These are phyloP conservation scores for Automeris io DNA, from an alignment of 2,888 invertebrate genomes.

Conservation along the genomic window DNA sequence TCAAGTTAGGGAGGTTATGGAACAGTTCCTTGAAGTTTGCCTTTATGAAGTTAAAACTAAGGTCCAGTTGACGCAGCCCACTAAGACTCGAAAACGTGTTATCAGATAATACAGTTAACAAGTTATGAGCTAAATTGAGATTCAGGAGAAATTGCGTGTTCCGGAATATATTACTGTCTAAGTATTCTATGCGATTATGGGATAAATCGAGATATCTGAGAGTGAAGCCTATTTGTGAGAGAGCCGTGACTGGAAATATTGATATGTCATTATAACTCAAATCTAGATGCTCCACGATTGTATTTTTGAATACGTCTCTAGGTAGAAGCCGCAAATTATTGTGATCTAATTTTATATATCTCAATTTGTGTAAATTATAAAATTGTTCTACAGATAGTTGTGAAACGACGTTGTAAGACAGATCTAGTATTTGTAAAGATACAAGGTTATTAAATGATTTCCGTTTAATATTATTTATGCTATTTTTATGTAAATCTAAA, in stretches of 20 bases:
- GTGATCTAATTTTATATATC: slow-evolving; percentile 83
- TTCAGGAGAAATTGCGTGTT: slow-evolving; percentile 87
- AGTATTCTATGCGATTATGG: slow-evolving; percentile 88
- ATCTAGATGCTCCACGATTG: slow-evolving; percentile 87
- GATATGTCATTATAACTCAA: slow-evolving; percentile 87
- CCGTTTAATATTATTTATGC: slow-evolving; percentile 82
- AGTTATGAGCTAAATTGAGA: slow-evolving; percentile 87
- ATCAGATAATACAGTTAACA: slow-evolving; percentile 89
- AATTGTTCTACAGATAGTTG: slow-evolving; percentile 89
- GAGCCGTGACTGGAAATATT: slow-evolving; percentile 86
- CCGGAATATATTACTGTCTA: slow-evolving; percentile 92
- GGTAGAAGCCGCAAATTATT: slow-evolving; percentile 86
- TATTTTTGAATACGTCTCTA: slow-evolving; percentile 87
- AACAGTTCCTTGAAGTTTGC: slow-evolving; percentile 93
- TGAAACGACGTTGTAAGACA: slow-evolving; percentile 85
- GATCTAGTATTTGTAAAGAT: slow-evolving; percentile 86
- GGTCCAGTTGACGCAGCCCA: slow-evolving; percentile 85
- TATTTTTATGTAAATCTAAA: slow-evolving; percentile 84
- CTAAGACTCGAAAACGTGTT: slow-evolving; percentile 91
- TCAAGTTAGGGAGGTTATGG: slow-evolving; percentile 88
- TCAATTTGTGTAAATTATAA: slow-evolving; percentile 83
- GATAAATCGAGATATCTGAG: slow-evolving; percentile 86
- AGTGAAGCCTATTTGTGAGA: slow-evolving; percentile 87
- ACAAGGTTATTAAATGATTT: slow-evolving; percentile 86
- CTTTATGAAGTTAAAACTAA: slow-evolving; percentile 87